Evolutionary conservation across 2,113 vertebrate species (phyloP).

Genomic region (Mola mola): DNA sequence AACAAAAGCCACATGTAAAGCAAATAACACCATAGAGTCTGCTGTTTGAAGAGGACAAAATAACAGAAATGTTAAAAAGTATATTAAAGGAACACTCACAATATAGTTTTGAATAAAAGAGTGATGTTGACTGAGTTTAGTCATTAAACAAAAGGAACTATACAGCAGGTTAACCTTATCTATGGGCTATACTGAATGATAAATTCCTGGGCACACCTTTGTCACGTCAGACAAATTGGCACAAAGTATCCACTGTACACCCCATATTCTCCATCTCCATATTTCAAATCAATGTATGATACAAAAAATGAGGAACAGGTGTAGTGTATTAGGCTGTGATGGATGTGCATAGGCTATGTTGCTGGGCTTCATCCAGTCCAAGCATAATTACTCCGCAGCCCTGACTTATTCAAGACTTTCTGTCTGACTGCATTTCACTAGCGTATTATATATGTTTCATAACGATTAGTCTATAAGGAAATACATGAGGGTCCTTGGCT

Average conservation of each 20-base stretch:
- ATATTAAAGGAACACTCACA: neutral
- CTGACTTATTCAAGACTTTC: constrained; percentile 69
- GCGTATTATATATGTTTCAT: no score
- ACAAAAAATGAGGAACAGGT: constrained; percentile 50
- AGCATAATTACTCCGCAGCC: constrained; percentile 59
- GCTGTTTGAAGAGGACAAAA: no score
- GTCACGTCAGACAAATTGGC: constrained; percentile 48
- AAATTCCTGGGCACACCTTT: constrained; percentile 34
- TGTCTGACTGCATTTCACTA: constrained; percentile 53
- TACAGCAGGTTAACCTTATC: neutral
- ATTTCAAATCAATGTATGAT: constrained; percentile 50
- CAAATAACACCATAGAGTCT: no score
- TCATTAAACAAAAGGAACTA: neutral
- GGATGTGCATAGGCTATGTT: constrained; percentile 63
- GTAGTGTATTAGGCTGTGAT: constrained; percentile 55
- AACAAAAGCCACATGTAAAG: no score
- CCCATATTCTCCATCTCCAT: constrained; percentile 38
- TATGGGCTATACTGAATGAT: constrained; percentile 8
- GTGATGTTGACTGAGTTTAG: neutral
- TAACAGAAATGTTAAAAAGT: no score
- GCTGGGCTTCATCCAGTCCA: constrained; percentile 38
- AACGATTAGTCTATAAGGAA: constrained; percentile 26
- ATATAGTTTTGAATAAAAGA: no score
- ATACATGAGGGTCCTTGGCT: constrained; percentile 6
- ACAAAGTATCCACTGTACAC: constrained; percentile 13